Base-by-base conservation (phyloP, 2,113 vertebrate genomes). In the Lampris incognitus region DNA sequence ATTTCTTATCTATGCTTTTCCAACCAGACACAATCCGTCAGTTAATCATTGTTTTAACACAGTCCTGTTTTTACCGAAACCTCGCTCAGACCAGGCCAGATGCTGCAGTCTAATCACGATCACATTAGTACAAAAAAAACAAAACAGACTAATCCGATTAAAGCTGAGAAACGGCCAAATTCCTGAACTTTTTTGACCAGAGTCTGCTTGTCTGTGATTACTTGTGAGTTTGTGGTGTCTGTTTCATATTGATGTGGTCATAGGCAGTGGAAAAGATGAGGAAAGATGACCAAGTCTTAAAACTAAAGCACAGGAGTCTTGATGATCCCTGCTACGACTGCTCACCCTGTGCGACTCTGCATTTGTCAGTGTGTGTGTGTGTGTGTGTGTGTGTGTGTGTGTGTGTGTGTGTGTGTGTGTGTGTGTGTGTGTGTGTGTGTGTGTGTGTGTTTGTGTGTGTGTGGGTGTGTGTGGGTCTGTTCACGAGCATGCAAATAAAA, bases 211-310 rank as follows among this genome's bases (percentile, higher is more conserved):
- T 86, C 85, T 74, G 74, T 69, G 66, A 66, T 76, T 69, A 70
- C 79, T 70, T 50, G 74, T 73, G 79, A 79, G 56, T 65, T 41
- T 3, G 7, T 59, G 74, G 70, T 85, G 85, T 90, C 82, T 88
- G 82, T 82, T 92, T 89, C 69, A 78, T 86, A 81, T 88, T 85
- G 70, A 79, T 70, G 73, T 76, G 79, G 55, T 83, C 70, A 69
- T 38, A 60, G 61, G 68, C 46, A 46, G 61, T 49, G 24, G 24
- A 72, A 67, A 76, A 81, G 46, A 80, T 66, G 49, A 55, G 55
- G 68, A 82, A 74, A 83, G 75, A 78, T 42, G 10, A 86, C 57
- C 50, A 79, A 67, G 74, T 78, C 65, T 85, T 63, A 7, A 67
- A 62, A 82, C 56, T 78, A 10, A 5, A 55, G 76, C 72, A 89